Evolutionary conservation across 2,113 vertebrate species (phyloP).

Genomic region (Tylochromis polylepis): DNA sequence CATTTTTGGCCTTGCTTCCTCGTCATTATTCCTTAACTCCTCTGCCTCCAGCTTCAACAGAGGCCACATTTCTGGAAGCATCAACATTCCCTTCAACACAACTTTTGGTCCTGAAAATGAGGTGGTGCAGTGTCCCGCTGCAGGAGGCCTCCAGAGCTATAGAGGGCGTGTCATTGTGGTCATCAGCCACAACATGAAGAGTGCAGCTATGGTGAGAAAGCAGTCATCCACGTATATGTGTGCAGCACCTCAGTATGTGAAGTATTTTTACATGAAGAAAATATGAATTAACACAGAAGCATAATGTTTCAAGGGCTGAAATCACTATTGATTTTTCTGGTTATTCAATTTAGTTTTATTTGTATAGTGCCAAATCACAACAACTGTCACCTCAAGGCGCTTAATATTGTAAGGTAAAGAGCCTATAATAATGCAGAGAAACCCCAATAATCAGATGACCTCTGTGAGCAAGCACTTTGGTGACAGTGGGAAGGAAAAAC

Average conservation of each 20-base stretch:
- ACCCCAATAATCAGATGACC: neutral
- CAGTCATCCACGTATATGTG: neutral
- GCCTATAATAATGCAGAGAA: neutral
- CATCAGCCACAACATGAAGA: slow-evolving; percentile 83
- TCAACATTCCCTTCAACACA: slow-evolving; percentile 84
- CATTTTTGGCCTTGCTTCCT: neutral
- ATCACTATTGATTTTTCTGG: neutral
- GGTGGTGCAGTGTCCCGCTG: slow-evolving; percentile 79
- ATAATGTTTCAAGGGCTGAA: neutral
- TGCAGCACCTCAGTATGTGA: neutral
- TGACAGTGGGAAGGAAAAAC: neutral
- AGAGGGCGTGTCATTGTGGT: slow-evolving; percentile 91
- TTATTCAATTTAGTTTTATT: neutral
- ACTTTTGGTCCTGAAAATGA: slow-evolving; percentile 84
- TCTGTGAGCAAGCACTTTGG: neutral
- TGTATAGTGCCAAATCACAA: neutral
- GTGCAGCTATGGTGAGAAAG: slow-evolving; percentile 78
- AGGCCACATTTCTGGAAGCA: slow-evolving; percentile 91
- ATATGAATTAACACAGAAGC: neutral
- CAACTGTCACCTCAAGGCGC: neutral
- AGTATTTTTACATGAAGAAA: neutral
- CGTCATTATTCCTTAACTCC: slow-evolving; percentile 70
- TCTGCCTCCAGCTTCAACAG: slow-evolving; percentile 80
- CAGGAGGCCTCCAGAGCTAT: slow-evolving; percentile 80
- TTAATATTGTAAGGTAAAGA: neutral